Evolutionary conservation across 1,140 invertebrate species (phyloP), one percentile per base, ranked within the genome.

Genomic region (Harpegnathos saltator): DNA sequence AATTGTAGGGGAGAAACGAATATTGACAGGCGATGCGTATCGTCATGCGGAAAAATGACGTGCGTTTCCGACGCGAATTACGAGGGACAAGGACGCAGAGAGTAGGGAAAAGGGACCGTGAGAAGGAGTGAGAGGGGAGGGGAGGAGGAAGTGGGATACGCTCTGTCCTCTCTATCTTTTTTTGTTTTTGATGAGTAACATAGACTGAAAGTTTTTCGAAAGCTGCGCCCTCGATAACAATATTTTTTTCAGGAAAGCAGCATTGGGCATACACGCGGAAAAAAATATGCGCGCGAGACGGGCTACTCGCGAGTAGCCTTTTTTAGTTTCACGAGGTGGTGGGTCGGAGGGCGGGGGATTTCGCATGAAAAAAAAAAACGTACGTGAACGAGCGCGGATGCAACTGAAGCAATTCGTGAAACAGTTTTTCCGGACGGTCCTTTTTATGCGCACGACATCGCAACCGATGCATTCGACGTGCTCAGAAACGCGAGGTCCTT

Each of bases 221-320:
- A 80, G 58, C 75, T 80, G 26, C 24, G 65, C 50, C 17, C 52
- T 14, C 65, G 65, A 80, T 80, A 80, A 80, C 75, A 69, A 69
- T 80, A 69, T 80, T 80, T 80, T n/a, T 80, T 80, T 48, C 33
- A 48, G 52, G 44, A 80, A 80, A 80, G 52, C 75, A 58, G 75
- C 58, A 54, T 61, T 59, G 59, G n/a, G 48, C 24, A 33, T 9
- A 44, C 52, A 22, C 14, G 26, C 52, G 19, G 65, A 80, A 80
- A 80, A 80, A 80, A 80, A 69, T 69, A 69, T 69, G 33, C 48
- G 29, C 26, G 48, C 50, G 65, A 80, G 52, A 69, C 65, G 52
- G 22, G 52, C 52, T 7, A 50, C 24, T 29, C 48, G 66, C 48
- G 52, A 69, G 22, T 80, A 56, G 58, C 58, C 61, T 58, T 26